Percentiles rank a stretch among this genome's conserved stretches.
Conservation (phyloP, 2,113 vertebrate genomes). For the Paracanthobrama guichenoti region DNA sequence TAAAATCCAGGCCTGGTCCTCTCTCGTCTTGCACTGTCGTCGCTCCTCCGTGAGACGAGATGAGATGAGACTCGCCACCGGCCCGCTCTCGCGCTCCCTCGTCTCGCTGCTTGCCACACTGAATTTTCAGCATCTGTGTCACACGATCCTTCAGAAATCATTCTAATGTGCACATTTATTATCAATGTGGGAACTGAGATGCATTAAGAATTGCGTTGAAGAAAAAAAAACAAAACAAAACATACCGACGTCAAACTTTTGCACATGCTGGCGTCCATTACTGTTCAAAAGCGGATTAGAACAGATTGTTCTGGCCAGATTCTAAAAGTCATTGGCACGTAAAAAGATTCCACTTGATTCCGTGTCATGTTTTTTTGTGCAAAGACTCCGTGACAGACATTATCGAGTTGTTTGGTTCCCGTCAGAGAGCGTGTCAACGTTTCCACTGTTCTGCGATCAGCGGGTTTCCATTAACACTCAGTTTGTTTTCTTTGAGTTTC, state of each 20-base stretch:
- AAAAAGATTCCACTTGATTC: too few species aligned
- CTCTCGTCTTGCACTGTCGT: too few species aligned
- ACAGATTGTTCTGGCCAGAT: neutral
- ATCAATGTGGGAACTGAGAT: neutral
- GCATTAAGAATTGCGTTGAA: neutral
- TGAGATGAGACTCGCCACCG: too few species aligned
- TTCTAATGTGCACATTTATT: neutral
- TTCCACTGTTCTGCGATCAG: slow-evolving; percentile 9
- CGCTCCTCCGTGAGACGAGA: too few species aligned
- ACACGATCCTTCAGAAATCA: neutral
- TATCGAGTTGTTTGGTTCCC: neutral
- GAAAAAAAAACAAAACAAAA: neutral
- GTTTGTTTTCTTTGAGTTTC: neutral
- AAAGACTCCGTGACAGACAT: neutral
- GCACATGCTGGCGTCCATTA: too few species aligned
- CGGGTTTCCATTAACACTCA: neutral
- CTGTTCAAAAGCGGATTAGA: neutral
- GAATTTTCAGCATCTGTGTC: neutral
- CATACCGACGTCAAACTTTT: neutral
- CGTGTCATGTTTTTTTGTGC: neutral
- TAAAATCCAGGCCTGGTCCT: too few species aligned
- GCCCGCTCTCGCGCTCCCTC: too few species aligned
- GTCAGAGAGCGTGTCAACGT: neutral
- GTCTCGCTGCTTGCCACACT: too few species aligned
- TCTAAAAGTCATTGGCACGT: neutral